Conservation (phyloP, 1,140 invertebrate species). For the Belonocnema kinseyi region DNA sequence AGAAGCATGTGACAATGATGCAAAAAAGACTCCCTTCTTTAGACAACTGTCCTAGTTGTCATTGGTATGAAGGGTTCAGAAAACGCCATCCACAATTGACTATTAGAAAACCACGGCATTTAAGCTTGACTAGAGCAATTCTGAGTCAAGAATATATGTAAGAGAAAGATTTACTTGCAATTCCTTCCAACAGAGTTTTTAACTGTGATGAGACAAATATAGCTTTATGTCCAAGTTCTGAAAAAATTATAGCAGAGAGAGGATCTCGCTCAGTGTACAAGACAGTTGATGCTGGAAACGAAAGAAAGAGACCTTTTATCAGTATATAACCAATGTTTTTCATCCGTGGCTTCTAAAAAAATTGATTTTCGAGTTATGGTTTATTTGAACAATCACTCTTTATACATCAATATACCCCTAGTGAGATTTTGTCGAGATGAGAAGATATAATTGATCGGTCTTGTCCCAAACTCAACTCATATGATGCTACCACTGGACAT, state of each 20-base stretch:
- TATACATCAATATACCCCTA: neutral
- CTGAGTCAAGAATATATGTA: conserved; percentile 10
- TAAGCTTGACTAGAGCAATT: neutral
- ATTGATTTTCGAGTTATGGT: neutral
- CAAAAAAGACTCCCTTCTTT: neutral
- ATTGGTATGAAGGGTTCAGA: conserved; percentile 14
- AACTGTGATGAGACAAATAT: neutral
- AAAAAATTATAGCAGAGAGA: neutral
- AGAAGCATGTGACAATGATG: neutral
- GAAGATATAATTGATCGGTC: neutral
- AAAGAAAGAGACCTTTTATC: neutral
- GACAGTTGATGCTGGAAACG: neutral
- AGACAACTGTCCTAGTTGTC: neutral
- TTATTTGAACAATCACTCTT: neutral
- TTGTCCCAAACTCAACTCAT: too few species aligned
- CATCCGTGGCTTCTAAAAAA: neutral
- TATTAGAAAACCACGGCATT: conserved; percentile 21
- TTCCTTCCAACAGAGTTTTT: neutral
- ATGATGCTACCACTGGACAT: conserved; percentile 1
- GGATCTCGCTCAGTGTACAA: neutral
- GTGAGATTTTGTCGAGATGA: neutral
- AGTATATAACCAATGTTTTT: neutral
- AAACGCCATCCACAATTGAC: conserved; percentile 13
- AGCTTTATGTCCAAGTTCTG: neutral
- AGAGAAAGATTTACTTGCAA: neutral